These are phyloP conservation scores for Trachymyrmex cornetzi DNA, from an alignment of 1,140 invertebrate genomes.

Conservation along the genomic window DNA sequence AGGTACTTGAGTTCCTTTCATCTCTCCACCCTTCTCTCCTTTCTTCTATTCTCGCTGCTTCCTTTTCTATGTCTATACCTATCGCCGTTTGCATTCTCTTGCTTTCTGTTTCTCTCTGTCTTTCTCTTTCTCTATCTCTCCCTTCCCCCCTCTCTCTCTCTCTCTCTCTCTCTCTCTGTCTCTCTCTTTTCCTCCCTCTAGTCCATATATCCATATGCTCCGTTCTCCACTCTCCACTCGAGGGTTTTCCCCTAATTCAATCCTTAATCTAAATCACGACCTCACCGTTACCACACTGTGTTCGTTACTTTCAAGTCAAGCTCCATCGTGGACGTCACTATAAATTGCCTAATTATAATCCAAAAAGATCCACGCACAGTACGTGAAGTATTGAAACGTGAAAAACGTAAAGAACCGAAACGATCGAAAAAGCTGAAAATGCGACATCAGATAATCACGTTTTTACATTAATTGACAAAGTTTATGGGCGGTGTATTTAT, in stretches of 20 bases:
- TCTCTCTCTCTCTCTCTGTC: background rate
- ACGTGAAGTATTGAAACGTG: background rate
- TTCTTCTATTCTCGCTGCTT: constrained; percentile 11
- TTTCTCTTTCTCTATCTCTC: background rate
- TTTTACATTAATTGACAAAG: constrained; percentile 80
- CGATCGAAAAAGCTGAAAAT: constrained; percentile 17
- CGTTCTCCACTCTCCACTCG: constrained; percentile 35
- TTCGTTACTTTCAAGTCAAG: constrained; percentile 66
- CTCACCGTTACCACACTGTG: constrained; percentile 58
- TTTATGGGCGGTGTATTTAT: constrained; percentile 37
- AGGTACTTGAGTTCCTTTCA: constrained; percentile 64
- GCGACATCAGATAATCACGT: constrained; percentile 54
- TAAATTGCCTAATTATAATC: constrained; percentile 86
- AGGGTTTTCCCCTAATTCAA: constrained; percentile 70
- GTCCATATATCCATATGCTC: constrained; percentile 34
- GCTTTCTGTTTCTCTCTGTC: background rate
- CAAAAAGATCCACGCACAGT: constrained; percentile 63
- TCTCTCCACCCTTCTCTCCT: constrained; percentile 20
- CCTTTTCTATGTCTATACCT: constrained; percentile 23
- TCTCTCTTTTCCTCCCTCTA: background rate
- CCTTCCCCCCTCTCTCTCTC: background rate
- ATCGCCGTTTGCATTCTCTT: background rate
- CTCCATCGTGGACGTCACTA: constrained; percentile 70
- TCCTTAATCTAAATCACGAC: constrained; percentile 82
- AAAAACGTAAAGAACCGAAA: background rate